A percentile compares a stretch with the other conserved stretches of the same genome.
These are phyloP conservation scores for Druon quercuslanigerum DNA, from an alignment of 1,140 invertebrate species.

Conservation along the genomic window DNA sequence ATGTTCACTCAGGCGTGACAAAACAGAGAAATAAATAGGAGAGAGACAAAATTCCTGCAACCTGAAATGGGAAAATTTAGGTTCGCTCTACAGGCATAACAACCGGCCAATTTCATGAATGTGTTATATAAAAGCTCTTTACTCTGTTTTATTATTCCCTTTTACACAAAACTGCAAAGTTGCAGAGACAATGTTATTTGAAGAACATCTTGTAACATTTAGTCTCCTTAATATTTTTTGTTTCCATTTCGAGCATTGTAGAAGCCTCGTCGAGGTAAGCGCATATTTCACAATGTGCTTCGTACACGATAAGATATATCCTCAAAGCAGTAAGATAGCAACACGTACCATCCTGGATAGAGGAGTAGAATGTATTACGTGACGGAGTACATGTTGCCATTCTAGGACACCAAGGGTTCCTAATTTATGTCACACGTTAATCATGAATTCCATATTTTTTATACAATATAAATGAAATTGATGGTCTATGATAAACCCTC, in stretches of 20 bases:
- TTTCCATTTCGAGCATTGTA: neutral
- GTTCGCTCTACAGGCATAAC: no score
- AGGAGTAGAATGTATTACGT: neutral
- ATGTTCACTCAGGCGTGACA: no score
- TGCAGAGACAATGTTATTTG: no score
- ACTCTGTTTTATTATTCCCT: neutral
- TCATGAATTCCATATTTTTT: no score
- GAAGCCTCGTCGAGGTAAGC: neutral
- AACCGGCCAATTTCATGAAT: no score
- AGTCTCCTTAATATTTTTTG: neutral
- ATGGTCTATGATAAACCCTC: no score
- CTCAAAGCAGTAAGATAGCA: constrained; percentile 11
- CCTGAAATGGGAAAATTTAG: no score
- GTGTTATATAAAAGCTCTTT: no score
- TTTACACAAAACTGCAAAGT: neutral
- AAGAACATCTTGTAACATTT: neutral
- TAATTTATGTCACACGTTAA: no score
- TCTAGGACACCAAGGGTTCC: neutral
- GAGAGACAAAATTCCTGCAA: no score
- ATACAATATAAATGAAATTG: no score
- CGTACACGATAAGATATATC: neutral
- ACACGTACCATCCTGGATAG: neutral
- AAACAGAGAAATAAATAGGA: no score
- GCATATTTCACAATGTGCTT: constrained; percentile 7
- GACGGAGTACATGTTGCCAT: neutral